Conservation (phyloP, 2,113 vertebrate genomes). For the Lasiurus borealis region DNA sequence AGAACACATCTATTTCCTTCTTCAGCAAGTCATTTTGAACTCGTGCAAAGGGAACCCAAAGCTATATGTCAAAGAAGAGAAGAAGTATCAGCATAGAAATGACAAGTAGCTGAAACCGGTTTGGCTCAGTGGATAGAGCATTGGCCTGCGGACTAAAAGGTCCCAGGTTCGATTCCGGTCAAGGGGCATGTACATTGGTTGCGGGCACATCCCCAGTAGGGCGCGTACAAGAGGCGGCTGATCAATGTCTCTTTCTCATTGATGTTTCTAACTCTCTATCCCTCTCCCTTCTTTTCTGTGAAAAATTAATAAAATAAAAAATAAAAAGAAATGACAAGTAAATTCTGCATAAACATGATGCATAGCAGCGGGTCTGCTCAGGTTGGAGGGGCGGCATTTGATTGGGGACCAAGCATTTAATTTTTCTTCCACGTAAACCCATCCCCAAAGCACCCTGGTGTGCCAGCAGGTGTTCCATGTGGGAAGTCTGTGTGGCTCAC, state of each 20-base stretch:
- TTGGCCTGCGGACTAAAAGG: too few species aligned
- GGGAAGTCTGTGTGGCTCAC: neutral
- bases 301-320: too few species aligned
- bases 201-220: too few species aligned
- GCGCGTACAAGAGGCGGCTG: too few species aligned
- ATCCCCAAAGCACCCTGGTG: neutral
- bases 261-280: too few species aligned
- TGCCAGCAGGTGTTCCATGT: neutral
- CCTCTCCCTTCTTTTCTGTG: too few species aligned
- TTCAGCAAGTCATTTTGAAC: neutral
- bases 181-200: too few species aligned
- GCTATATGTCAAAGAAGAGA: neutral
- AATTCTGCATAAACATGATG: neutral
- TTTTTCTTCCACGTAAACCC: neutral
- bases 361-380: neutral
- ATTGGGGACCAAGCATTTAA: neutral
- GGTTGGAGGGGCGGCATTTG: neutral
- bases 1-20: neutral
- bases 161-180: too few species aligned
- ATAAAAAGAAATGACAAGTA: conserved; percentile 6
- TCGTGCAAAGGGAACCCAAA: neutral
- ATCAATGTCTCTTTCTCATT: too few species aligned
- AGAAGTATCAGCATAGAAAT: neutral
- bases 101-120: too few species aligned
- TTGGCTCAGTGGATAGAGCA: too few species aligned